Evolutionary conservation across 2,888 invertebrate genomes (phyloP), one percentile per base, ranked within the genome.

Genomic region (Eristalis arbustorum): DNA sequence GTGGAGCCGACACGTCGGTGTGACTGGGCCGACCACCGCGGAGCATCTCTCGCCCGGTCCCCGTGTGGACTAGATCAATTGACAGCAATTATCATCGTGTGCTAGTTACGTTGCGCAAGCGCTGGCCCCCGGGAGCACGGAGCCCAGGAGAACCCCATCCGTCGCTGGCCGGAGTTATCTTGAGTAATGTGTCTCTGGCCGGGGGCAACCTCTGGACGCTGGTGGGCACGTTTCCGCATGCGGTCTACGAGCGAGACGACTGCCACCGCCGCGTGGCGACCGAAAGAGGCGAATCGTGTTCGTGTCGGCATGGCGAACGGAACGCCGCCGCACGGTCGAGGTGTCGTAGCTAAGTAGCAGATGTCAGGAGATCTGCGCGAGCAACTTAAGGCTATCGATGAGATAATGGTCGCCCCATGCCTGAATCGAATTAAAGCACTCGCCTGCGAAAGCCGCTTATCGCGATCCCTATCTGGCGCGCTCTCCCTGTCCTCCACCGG

Each of bases 1-100:
- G 22, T 3, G 1, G 31, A 31, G 13, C 8, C 76, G 68, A 73
- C 84, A 84, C 81, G 84, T 81, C 84, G 69, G 67, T 75, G 80
- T 81, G 81, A 85, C 72, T 85, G 73, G 84, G 73, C 68, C 73
- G 84, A 81, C 84, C 84, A 85, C 84, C 84, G 69, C 64, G 28
- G 76, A 76, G 62, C 61, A 72, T 62, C 63, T 69, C 25, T 77
- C 25, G n/a, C n/a, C n/a, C 3, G 69, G 62, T 10, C 31, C 71
- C 68, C 74, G 69, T 72, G 23, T 82, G 82, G 82, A 82, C 85
- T 82, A 87, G 82, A 78, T 87, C 85, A 78, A 82, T 87, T 87
- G 85, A 87, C 85, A 87, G 85, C 85, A 87, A 87, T 87, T 87
- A 82, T 87, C 82, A 82, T 78, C 74, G 85, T 87, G 85, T 71